phyloP scores from a whole-genome alignment of 2,113 vertebrate genomes.

The Corythornis cristatus region DNA sequence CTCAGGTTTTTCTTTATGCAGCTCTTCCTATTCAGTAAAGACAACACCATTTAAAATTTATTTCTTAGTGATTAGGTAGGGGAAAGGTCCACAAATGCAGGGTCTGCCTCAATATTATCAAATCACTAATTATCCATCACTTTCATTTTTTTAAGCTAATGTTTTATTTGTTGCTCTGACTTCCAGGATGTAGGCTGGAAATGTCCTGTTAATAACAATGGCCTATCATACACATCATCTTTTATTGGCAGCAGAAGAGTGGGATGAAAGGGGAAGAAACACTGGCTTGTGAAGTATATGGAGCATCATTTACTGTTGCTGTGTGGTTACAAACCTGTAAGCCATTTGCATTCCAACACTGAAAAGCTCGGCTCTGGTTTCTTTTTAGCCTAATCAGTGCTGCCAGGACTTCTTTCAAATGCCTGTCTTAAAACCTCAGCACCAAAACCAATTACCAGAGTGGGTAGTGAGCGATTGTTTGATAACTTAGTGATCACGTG shows the following conservation, averaged over 20 bases:
- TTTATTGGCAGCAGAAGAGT: not conserved
- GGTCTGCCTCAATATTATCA: not conserved
- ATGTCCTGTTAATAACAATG: not conserved
- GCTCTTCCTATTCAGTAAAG: not conserved
- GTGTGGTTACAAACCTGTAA: not conserved
- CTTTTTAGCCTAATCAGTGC: not conserved
- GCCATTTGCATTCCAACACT: not conserved
- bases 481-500: not conserved
- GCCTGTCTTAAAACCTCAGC: not conserved
- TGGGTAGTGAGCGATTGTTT: not conserved
- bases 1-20: not conserved
- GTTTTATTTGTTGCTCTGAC: not conserved
- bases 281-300: not conserved
- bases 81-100: not conserved
- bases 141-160: not conserved
- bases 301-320: not conserved
- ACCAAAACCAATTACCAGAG: not conserved
- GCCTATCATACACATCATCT: not conserved
- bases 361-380: not conserved
- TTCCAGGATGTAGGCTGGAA: not conserved
- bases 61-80: not conserved
- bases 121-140: not conserved
- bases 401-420: not conserved
- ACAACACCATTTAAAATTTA: slow-evolving; percentile 5
- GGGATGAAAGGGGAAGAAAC: not conserved